phyloP scores from a whole-genome alignment of 2,113 vertebrate species.

The Anguilla rostrata region DNA sequence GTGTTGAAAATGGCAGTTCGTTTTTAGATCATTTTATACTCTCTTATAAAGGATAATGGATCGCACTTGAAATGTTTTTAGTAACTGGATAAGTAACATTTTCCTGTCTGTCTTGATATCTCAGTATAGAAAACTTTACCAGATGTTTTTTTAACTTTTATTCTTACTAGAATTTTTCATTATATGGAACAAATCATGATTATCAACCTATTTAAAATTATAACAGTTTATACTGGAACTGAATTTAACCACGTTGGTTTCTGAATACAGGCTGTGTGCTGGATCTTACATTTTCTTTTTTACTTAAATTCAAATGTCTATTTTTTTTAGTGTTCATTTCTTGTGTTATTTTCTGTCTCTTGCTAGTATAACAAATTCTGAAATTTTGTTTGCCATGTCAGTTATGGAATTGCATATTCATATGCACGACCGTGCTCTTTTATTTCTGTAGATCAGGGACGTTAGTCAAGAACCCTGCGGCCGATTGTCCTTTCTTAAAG shows the following conservation, averaged over 20 bases:
- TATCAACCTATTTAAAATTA: background rate
- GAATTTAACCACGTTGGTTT: background rate
- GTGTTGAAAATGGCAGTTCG: too few relatives aligned
- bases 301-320: background rate
- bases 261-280: background rate
- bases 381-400: background rate
- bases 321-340: background rate
- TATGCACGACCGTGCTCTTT: background rate
- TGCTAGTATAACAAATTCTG: background rate
- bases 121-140: too few relatives aligned
- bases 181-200: background rate
- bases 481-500: conserved; percentile 93
- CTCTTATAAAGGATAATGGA: background rate
- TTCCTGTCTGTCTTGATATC: too few relatives aligned
- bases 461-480: conserved; percentile 95
- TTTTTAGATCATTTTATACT: too few relatives aligned
- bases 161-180: too few relatives aligned
- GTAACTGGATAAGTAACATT: too few relatives aligned
- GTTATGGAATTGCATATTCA: background rate
- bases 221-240: background rate
- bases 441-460: conserved; percentile 82
- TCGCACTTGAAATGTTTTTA: background rate
- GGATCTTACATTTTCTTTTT: background rate
- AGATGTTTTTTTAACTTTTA: too few relatives aligned
- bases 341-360: background rate